Evolutionary conservation across 2,888 invertebrate species (phyloP).

Genomic region (Campoletis raptor): DNA sequence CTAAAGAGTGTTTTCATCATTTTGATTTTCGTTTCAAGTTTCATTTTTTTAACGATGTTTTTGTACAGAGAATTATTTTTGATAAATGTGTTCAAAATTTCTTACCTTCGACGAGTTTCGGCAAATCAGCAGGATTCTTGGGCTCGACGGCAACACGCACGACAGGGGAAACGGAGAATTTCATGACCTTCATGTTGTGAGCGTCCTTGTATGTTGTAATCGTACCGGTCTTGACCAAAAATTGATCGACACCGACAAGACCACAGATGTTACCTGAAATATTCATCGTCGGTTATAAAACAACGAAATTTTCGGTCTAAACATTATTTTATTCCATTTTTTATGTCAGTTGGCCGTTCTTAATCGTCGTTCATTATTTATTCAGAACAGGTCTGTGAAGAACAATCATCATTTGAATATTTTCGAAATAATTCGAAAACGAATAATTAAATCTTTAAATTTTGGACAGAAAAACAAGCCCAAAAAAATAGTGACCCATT

Average conservation of each 20-base stretch:
- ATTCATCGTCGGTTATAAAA: background rate
- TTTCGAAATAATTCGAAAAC: background rate
- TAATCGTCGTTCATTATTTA: conserved; percentile 69
- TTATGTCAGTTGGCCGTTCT: conserved; percentile 72
- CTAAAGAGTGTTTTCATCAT: conserved; percentile 79
- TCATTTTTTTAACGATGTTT: background rate
- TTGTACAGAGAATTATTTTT: background rate
- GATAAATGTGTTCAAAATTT: background rate
- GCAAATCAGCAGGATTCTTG: conserved; percentile 99
- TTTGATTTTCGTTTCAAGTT: background rate
- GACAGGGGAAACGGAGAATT: conserved; percentile 99
- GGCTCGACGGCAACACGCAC: conserved; percentile 99
- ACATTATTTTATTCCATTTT: conserved; percentile 23
- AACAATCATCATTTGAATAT: conserved; percentile 78
- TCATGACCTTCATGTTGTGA: conserved; percentile 99
- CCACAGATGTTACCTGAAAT: conserved; percentile 97
- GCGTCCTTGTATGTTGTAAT: conserved; percentile 99
- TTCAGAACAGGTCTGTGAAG: conserved; percentile 81
- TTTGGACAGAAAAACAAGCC: background rate
- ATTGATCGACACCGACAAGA: conserved; percentile 99
- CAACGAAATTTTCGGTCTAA: background rate
- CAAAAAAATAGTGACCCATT: too few relatives aligned
- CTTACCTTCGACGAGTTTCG: conserved; percentile 96
- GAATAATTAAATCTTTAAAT: background rate
- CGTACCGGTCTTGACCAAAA: conserved; percentile 99